These are phyloP conservation scores for Gyrodactylus bullatarudis DNA, from an alignment of 1,140 invertebrate species.

Conservation along the genomic window DNA sequence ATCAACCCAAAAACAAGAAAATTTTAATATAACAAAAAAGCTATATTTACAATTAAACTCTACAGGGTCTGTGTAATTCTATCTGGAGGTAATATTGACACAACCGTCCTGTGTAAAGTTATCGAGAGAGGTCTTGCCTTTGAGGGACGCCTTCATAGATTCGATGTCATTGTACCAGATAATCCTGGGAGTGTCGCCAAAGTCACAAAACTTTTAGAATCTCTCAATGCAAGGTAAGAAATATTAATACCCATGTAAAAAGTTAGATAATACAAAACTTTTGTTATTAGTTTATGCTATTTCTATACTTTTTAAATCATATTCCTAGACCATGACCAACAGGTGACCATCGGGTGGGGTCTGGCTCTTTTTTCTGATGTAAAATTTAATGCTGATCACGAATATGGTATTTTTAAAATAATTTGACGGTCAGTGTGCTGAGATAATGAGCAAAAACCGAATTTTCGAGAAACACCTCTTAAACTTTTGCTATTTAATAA, in stretches of 20 bases:
- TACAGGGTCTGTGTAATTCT: conserved; percentile 40
- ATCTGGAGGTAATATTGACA: conserved; percentile 68
- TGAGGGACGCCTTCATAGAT: conserved; percentile 47
- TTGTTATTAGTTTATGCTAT: not conserved
- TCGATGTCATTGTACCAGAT: conserved; percentile 49
- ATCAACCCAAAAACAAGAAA: not conserved
- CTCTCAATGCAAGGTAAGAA: conserved; percentile 27
- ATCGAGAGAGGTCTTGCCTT: conserved; percentile 53
- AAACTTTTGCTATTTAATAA: too few species aligned
- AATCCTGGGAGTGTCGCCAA: conserved; percentile 49
- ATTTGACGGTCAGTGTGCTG: too few species aligned
- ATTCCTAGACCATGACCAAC: too few species aligned
- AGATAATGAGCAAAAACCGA: too few species aligned
- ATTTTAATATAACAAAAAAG: not conserved
- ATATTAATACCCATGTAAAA: not conserved
- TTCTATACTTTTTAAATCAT: too few species aligned
- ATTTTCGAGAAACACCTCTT: too few species aligned
- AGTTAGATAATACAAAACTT: conserved; percentile 1
- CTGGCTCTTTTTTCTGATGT: too few species aligned
- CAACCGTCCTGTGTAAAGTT: conserved; percentile 48
- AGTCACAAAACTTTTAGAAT: conserved; percentile 35
- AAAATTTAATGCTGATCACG: too few species aligned
- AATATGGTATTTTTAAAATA: too few species aligned
- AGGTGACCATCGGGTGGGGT: too few species aligned
- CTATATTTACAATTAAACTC: not conserved